A percentile compares a stretch with the other conserved stretches of the same genome.
These are phyloP conservation scores for Musca domestica DNA, from an alignment of 1,140 invertebrate species.

Conservation along the genomic window DNA sequence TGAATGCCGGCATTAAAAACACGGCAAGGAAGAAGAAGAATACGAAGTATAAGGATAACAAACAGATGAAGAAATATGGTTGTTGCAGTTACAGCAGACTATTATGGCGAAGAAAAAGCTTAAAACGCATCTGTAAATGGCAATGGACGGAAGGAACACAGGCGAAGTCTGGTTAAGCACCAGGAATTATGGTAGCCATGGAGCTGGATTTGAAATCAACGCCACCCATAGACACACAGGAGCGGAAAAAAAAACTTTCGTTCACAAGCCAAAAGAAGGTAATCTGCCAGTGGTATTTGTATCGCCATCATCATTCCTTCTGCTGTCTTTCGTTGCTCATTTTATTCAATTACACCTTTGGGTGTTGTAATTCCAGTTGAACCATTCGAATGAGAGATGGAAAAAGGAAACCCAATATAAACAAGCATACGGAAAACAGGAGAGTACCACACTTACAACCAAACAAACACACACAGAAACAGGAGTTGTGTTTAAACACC, in stretches of 20 bases:
- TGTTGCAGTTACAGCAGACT: no score
- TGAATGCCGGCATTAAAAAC: no score
- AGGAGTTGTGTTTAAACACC: not conserved
- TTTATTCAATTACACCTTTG: constrained; percentile 54
- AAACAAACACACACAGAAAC: not conserved
- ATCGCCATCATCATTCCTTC: no score
- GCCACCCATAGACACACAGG: not conserved
- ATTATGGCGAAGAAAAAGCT: no score
- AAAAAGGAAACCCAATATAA: no score
- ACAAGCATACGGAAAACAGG: not conserved
- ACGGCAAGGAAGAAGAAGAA: no score
- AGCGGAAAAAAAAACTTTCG: not conserved
- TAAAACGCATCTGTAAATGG: no score
- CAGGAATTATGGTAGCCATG: not conserved
- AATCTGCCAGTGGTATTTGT: not conserved
- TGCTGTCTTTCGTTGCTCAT: constrained; percentile 36
- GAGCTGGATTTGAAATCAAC: not conserved
- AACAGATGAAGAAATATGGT: no score
- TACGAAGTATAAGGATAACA: no score
- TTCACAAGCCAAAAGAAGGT: not conserved
- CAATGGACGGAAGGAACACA: no score
- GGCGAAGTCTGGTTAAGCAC: no score
- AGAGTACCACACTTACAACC: no score
- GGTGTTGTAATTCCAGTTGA: constrained; percentile 48
- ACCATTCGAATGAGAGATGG: not conserved